These are phyloP conservation scores for Ostrea denselamellosa DNA, from an alignment of 1,140 invertebrate species.

Conservation along the genomic window DNA sequence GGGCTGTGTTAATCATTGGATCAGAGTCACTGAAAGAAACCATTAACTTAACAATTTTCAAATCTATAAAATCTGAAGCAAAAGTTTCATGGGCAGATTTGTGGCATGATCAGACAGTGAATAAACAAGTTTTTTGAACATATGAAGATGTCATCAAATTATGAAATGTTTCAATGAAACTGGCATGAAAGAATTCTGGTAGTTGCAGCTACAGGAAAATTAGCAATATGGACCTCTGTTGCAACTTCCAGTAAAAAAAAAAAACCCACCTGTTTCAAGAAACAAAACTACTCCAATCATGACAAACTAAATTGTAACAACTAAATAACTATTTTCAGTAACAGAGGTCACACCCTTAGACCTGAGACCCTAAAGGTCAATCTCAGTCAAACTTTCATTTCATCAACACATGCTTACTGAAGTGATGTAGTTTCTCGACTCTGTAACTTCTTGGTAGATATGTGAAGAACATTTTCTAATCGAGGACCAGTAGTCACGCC, in stretches of 20 bases:
- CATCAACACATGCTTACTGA: constrained; percentile 27
- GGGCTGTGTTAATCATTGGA: constrained; percentile 43
- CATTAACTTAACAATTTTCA: neutral
- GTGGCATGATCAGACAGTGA: neutral
- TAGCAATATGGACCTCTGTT: too few species aligned
- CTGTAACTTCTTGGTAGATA: constrained; percentile 62
- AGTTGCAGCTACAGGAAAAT: too few species aligned
- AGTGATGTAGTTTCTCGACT: constrained; percentile 55
- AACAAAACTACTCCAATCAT: too few species aligned
- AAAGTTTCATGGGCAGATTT: neutral
- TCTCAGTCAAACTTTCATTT: neutral
- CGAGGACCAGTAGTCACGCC: constrained; percentile 40
- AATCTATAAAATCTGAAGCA: neutral
- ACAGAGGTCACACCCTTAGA: too few species aligned
- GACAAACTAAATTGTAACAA: too few species aligned
- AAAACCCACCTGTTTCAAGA: too few species aligned
- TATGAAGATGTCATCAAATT: neutral
- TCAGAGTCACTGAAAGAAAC: constrained; percentile 52
- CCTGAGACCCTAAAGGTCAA: too few species aligned
- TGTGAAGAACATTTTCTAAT: constrained; percentile 52
- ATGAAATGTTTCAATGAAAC: too few species aligned
- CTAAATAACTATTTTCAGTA: too few species aligned
- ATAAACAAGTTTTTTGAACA: neutral
- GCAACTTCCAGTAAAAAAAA: too few species aligned
- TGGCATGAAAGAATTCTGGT: too few species aligned